Conservation (phyloP, 2,113 vertebrate genomes). For the Neotragus moschatus region DNA sequence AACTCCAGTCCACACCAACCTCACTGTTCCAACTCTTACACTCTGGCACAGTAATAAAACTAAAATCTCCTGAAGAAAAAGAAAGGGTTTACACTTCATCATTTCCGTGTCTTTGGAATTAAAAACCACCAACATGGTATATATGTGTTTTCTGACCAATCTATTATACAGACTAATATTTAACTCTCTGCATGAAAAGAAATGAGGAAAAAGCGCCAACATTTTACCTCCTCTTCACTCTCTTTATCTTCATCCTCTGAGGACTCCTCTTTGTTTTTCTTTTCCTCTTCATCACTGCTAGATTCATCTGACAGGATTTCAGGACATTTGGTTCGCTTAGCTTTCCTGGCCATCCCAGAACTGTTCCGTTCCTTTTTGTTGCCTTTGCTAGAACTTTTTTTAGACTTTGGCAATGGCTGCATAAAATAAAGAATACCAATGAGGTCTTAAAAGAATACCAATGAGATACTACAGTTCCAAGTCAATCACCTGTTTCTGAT, state of each 20-base stretch:
- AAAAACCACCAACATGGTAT: not conserved
- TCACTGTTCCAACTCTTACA: not conserved
- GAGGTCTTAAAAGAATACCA: not conserved
- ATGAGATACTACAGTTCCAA: not conserved
- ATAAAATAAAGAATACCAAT: slow-evolving; percentile 18
- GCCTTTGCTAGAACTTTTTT: slow-evolving; percentile 83
- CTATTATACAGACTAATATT: not conserved
- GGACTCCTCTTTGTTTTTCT: slow-evolving; percentile 86
- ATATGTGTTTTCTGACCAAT: not conserved
- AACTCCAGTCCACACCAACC: not conserved
- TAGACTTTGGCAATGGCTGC: slow-evolving; percentile 83
- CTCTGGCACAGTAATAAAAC: not conserved
- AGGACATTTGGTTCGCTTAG: slow-evolving; percentile 88
- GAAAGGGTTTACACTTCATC: not conserved
- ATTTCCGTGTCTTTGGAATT: not conserved
- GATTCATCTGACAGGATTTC: slow-evolving; percentile 95
- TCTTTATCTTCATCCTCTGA: slow-evolving; percentile 86
- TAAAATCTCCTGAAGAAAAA: not conserved
- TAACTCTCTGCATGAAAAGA: not conserved
- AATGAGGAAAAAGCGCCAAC: not conserved
- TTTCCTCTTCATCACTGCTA: slow-evolving; percentile 90
- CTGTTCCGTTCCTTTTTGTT: slow-evolving; percentile 85
- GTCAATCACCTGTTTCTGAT: not conserved
- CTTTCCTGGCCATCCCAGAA: slow-evolving; percentile 84
- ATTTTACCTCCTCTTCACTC: slow-evolving; percentile 83